Conservation (phyloP, 1,140 invertebrate species). For the Arion vulgaris region DNA sequence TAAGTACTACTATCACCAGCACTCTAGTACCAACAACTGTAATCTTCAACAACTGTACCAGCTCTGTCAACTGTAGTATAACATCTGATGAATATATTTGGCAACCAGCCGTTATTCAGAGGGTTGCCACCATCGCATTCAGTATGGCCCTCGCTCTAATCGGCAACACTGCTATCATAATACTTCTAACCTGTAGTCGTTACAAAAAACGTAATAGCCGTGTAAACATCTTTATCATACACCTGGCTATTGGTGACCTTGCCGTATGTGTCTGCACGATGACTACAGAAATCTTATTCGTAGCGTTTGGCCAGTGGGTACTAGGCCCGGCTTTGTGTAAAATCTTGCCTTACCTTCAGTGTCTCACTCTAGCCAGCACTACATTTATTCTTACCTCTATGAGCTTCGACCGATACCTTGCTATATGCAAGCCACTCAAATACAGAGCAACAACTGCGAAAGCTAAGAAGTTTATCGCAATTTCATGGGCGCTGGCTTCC, state of each 20-base stretch:
- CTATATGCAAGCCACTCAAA: conserved; percentile 72
- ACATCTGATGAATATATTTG: conserved; percentile 53
- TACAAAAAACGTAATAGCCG: conserved; percentile 69
- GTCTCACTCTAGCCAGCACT: conserved; percentile 72
- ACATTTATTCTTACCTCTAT: conserved; percentile 74
- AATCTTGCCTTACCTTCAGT: conserved; percentile 72
- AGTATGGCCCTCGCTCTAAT: conserved; percentile 71
- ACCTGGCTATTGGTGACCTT: conserved; percentile 74
- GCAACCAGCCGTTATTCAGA: conserved; percentile 71
- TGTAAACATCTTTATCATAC: conserved; percentile 74
- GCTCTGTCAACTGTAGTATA: background rate
- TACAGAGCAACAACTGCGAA: conserved; percentile 51
- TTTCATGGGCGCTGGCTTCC: conserved; percentile 72
- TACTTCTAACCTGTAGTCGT: conserved; percentile 69
- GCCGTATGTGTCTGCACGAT: conserved; percentile 73
- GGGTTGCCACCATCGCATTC: conserved; percentile 70
- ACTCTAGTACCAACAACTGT: background rate
- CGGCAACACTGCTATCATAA: conserved; percentile 72
- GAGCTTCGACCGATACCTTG: conserved; percentile 73
- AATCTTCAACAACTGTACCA: background rate
- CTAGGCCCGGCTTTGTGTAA: conserved; percentile 72
- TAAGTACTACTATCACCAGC: too few species aligned
- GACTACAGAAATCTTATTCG: conserved; percentile 73
- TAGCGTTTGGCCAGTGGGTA: conserved; percentile 73
- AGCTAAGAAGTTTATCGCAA: conserved; percentile 62